Percentiles rank a stretch among this genome's conserved stretches.
These are phyloP conservation scores for Xanthia togata DNA, from an alignment of 2,888 invertebrate species.

Conservation along the genomic window DNA sequence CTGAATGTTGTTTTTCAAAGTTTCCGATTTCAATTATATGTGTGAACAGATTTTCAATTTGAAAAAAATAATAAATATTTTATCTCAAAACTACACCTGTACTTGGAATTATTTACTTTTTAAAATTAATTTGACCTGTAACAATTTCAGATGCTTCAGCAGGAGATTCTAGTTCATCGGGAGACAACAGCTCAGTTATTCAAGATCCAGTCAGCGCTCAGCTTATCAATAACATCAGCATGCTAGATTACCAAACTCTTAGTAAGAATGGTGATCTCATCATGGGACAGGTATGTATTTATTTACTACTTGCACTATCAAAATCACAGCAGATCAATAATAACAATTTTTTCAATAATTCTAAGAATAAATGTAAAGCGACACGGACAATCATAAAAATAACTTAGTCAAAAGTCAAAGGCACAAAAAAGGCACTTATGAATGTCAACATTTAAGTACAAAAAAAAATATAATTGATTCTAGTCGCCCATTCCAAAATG, in stretches of 20 bases:
- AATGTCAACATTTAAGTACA: no score
- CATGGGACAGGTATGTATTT: conserved; percentile 81
- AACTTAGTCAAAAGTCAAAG: no score
- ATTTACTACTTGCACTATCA: not conserved
- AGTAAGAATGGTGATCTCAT: conserved; percentile 88
- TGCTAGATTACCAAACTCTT: conserved; percentile 88
- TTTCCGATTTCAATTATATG: not conserved
- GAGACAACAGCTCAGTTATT: conserved; percentile 87
- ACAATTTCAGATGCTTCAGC: conserved; percentile 80
- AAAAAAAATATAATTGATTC: no score
- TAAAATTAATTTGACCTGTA: not conserved
- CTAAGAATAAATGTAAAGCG: no score
- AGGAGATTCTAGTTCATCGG: conserved; percentile 88
- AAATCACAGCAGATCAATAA: no score
- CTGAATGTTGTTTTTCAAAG: not conserved
- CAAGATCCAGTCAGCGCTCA: conserved; percentile 90
- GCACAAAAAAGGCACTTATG: no score
- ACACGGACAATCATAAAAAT: no score
- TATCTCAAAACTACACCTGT: not conserved
- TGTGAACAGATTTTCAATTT: not conserved
- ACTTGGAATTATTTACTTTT: not conserved
- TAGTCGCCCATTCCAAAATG: no score
- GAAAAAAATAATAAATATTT: not conserved
- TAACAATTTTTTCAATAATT: no score
- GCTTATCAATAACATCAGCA: conserved; percentile 89